These are phyloP conservation scores for Glareola pratincola DNA, from an alignment of 2,113 vertebrate species.

Conservation along the genomic window DNA sequence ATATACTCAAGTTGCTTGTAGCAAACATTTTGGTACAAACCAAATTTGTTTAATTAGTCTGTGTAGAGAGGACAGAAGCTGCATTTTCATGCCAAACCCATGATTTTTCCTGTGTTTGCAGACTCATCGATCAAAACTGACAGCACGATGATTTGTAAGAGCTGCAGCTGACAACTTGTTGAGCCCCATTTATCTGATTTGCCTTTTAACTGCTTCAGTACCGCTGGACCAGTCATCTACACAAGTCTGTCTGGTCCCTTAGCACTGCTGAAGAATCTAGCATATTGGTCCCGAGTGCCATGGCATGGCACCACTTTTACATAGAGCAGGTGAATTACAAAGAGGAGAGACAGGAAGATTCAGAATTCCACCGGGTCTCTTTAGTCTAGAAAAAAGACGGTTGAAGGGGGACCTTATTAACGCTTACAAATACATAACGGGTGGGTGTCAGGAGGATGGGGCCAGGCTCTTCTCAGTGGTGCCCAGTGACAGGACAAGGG, in stretches of 20 bases:
- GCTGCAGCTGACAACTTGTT: neutral
- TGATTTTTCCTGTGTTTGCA: constrained; percentile 18
- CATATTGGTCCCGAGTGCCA: neutral
- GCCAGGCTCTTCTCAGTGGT: too few species aligned
- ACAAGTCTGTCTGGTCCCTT: neutral
- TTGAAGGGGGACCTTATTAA: too few species aligned
- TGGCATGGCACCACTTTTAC: neutral
- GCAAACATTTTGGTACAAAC: constrained; percentile 12
- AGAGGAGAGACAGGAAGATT: neutral
- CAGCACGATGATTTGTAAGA: neutral
- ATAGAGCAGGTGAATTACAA: neutral
- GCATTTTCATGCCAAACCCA: neutral
- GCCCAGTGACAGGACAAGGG: too few species aligned
- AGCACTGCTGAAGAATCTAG: neutral
- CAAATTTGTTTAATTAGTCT: neutral
- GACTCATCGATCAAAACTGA: neutral
- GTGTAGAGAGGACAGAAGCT: neutral
- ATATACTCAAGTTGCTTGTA: neutral
- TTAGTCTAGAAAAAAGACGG: too few species aligned
- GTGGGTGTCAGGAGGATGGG: too few species aligned
- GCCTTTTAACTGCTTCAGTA: neutral
- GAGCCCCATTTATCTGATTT: neutral
- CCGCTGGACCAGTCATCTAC: neutral
- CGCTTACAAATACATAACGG: too few species aligned
- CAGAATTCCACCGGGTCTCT: neutral